phyloP scores from a whole-genome alignment of 1,140 invertebrate species.

The Homarus americanus region DNA sequence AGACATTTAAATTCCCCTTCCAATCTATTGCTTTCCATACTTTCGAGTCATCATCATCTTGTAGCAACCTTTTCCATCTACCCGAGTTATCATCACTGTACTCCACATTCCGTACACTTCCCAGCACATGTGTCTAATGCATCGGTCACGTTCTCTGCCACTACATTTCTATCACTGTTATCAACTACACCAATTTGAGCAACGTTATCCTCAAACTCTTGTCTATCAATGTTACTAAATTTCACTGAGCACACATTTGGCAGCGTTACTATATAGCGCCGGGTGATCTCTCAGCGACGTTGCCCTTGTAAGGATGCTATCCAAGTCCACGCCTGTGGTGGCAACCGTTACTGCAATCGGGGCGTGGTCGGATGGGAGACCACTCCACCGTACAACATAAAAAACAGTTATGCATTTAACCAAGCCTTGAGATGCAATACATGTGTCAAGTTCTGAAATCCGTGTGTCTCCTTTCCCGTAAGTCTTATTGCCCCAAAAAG shows the following conservation, averaged over 20 bases:
- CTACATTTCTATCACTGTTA: neutral
- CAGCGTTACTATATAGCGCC: neutral
- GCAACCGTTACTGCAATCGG: conserved; percentile 11
- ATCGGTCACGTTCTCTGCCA: neutral
- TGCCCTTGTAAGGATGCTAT: neutral
- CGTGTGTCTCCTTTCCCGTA: conserved; percentile 15
- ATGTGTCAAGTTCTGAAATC: conserved; percentile 14
- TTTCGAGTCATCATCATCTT: conserved; percentile 30
- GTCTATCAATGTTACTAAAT: neutral
- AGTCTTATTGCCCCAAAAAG: neutral
- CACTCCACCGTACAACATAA: conserved; percentile 3
- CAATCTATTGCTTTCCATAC: conserved; percentile 36
- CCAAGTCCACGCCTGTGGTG: neutral
- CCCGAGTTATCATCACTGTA: neutral
- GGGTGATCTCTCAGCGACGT: too few species aligned
- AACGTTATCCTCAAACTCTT: neutral
- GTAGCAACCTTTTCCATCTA: conserved; percentile 4
- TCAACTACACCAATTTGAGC: neutral
- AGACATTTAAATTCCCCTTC: conserved; percentile 20
- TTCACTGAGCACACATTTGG: neutral
- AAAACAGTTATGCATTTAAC: neutral
- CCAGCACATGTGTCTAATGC: neutral
- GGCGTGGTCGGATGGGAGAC: conserved; percentile 14
- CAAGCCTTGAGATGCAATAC: neutral
- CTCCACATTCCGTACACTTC: neutral